These are phyloP conservation scores for Myotis brandtii DNA, from an alignment of 2,113 vertebrate genomes.

Conservation along the genomic window DNA sequence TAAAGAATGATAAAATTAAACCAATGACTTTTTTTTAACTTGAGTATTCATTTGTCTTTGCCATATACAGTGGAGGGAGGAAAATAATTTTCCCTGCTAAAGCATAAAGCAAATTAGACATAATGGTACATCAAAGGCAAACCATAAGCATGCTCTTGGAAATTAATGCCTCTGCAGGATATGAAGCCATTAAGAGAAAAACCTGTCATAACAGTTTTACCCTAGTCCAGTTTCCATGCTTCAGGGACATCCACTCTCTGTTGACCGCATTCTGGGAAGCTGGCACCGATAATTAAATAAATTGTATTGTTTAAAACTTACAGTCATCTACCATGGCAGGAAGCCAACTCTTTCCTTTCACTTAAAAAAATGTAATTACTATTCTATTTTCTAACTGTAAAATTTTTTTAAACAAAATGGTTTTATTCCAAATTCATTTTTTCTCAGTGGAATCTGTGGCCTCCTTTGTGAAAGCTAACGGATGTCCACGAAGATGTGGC, in stretches of 20 bases:
- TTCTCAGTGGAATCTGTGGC: neutral
- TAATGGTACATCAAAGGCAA: constrained; percentile 85
- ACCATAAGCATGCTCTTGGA: constrained; percentile 84
- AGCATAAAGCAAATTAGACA: constrained; percentile 87
- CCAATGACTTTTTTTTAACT: constrained; percentile 80
- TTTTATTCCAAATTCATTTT: constrained; percentile 32
- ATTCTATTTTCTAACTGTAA: neutral
- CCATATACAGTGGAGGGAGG: constrained; percentile 82
- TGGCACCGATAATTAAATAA: constrained; percentile 79
- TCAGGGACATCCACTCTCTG: constrained; percentile 62
- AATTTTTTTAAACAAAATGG: constrained; percentile 47
- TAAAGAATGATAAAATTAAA: constrained; percentile 80
- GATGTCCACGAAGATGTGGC: neutral
- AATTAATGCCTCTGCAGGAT: constrained; percentile 80
- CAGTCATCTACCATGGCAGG: constrained; percentile 60
- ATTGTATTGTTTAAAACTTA: constrained; percentile 74
- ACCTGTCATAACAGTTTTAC: constrained; percentile 83
- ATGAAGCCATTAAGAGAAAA: constrained; percentile 82
- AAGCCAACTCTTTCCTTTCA: constrained; percentile 57
- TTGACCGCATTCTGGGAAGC: constrained; percentile 74
- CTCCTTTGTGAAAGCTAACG: neutral
- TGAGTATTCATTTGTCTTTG: constrained; percentile 84
- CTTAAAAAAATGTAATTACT: constrained; percentile 45
- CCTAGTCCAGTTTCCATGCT: constrained; percentile 63
- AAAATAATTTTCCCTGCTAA: constrained; percentile 86